These are phyloP conservation scores for Nipponia nippon DNA, from an alignment of 2,113 vertebrate species.

Conservation along the genomic window DNA sequence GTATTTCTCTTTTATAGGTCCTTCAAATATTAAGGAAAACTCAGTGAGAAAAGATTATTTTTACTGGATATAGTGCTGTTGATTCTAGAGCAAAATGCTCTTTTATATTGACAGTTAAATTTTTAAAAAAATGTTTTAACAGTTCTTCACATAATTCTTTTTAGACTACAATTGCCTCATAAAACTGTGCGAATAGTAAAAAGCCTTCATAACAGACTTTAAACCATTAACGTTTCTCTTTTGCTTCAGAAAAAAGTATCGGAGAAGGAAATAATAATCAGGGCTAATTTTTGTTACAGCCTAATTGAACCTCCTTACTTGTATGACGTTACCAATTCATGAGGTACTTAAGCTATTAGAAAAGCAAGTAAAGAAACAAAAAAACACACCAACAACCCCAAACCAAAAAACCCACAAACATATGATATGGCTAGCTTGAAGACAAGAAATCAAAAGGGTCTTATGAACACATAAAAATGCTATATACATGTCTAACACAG, in stretches of 20 bases:
- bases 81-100: not conserved
- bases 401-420: accelerated
- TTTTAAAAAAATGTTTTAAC: not conserved
- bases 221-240: not conserved
- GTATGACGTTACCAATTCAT: not conserved
- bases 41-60: not conserved
- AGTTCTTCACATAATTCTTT: not conserved
- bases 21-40: not conserved
- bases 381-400: accelerated
- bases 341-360: not conserved
- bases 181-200: not conserved
- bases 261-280: not conserved
- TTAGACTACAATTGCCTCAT: not conserved
- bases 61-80: not conserved
- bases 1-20: not conserved
- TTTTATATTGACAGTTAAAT: not conserved
- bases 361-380: not conserved
- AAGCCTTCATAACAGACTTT: not conserved
- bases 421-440: not conserved
- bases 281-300: not conserved
- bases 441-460: not conserved
- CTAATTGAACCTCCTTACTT: not conserved
- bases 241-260: not conserved
- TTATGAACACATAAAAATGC: not conserved
- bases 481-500: not conserved